Evolutionary conservation across 2,888 invertebrate species (phyloP), one percentile per base, ranked within the genome.

Genomic region (Dermolepida albohirtum): DNA sequence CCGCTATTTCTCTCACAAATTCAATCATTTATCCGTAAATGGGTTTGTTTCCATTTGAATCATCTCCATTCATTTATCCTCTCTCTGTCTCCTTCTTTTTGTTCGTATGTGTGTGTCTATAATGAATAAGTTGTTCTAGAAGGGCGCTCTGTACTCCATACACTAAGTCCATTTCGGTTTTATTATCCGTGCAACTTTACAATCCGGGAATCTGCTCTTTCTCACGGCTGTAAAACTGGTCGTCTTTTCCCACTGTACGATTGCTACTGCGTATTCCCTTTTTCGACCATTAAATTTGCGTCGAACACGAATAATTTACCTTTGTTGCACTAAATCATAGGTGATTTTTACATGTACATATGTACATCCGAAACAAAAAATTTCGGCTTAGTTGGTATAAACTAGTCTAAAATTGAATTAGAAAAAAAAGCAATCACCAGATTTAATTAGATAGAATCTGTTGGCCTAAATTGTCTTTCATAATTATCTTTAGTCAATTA

Each of bases 11-110:
- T 47, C 51, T 47, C 11, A 54, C 59, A 57, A 68, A 71, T 71
- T 73, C 70, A 70, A 73, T 73, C 73, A 70, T 71, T 71, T 73
- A 73, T 73, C 71, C 68, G 59, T 34, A 66, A 66, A 68, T 66
- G 66, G 68, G 70, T 71, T 70, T 66, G 70, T 68, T 70, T 67
- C 64, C 69, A 66, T 68, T 69, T 54, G 52, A 55, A 67, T 62
- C 59, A 62, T 62, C 59, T 62, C 49, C 59, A 62, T 62, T 47
- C 59, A 62, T 62, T 62, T 49, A 47, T 62, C 47, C 34, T 6
- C 34, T 34, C 34, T 10, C 34, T 34, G 34, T 34, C 10, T 34
- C 1, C 6, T 10, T 34, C 34, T 34, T 1, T 34, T 34, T 34
- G 8, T 34, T 5, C 2, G 10, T 34, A 10, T 34, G 34, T 34